These are phyloP conservation scores for Setophaga coronata DNA, from an alignment of 2,113 vertebrate species.

Conservation along the genomic window DNA sequence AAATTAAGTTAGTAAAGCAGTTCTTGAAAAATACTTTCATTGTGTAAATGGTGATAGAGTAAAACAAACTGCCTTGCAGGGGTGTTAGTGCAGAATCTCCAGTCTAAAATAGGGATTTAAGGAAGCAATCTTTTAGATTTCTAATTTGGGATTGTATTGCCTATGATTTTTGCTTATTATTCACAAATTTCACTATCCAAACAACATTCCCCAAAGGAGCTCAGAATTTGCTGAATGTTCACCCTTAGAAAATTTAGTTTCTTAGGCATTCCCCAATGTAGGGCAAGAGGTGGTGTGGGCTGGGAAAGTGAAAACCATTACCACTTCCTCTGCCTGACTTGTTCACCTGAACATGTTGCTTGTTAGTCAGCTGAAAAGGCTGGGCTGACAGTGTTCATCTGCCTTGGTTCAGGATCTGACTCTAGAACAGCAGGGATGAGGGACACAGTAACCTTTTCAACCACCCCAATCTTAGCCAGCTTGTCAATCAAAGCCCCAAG, in stretches of 20 bases:
- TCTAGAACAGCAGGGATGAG: slow-evolving; percentile 16
- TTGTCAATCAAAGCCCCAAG: slow-evolving; percentile 55
- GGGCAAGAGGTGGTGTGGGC: background rate
- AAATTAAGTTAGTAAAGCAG: background rate
- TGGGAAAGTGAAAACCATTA: background rate
- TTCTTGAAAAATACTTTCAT: background rate
- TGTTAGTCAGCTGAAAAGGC: background rate
- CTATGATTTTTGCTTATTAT: background rate
- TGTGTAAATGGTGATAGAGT: background rate
- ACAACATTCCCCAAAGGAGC: background rate
- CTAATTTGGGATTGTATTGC: background rate
- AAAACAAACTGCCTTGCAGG: background rate
- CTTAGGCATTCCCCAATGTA: background rate
- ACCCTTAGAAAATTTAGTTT: background rate
- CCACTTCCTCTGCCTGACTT: background rate
- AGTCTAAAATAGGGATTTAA: background rate
- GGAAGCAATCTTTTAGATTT: background rate
- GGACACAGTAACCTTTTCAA: slow-evolving; percentile 6
- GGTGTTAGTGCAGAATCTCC: background rate
- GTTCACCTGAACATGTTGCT: background rate
- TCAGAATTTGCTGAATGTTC: background rate
- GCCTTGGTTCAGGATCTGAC: background rate
- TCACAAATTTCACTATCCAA: background rate
- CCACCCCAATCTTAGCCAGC: background rate
- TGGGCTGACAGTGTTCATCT: background rate